phyloP scores from a whole-genome alignment of 2,113 vertebrate genomes.

The Varanus komodoensis region DNA sequence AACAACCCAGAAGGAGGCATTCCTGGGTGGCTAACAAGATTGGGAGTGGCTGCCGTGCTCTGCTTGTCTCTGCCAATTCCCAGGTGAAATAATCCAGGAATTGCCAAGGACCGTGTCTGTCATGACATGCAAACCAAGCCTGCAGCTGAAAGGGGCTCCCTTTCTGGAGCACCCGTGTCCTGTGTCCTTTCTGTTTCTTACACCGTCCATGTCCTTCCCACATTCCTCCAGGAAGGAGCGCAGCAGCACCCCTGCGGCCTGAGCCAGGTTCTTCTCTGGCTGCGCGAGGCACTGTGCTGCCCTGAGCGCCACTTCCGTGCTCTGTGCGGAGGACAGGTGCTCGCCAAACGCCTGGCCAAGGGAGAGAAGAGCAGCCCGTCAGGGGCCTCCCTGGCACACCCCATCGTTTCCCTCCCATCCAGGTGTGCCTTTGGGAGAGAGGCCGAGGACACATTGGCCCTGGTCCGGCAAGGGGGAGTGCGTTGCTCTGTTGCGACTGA shows the following conservation, averaged over 20 bases:
- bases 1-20: too few species aligned
- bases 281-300: background rate
- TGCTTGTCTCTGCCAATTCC: too few species aligned
- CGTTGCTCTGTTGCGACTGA: too few species aligned
- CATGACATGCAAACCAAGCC: too few species aligned
- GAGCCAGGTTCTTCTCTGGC: background rate
- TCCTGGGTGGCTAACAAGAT: too few species aligned
- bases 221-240: slow-evolving; percentile 18
- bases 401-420: too few species aligned
- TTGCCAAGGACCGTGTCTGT: too few species aligned
- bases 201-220: background rate
- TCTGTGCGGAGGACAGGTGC: background rate
- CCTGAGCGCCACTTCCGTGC: background rate
- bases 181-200: background rate
- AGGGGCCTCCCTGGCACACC: background rate
- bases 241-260: background rate
- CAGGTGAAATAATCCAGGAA: too few species aligned
- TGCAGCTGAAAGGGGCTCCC: background rate
- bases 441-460: background rate
- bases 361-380: background rate
- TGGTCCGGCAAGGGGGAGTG: too few species aligned
- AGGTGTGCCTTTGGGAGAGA: background rate
- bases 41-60: too few species aligned
- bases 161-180: background rate
- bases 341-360: slow-evolving; percentile 20